Evolutionary conservation across 2,113 vertebrate genomes (phyloP).

Genomic region (Micromys minutus): DNA sequence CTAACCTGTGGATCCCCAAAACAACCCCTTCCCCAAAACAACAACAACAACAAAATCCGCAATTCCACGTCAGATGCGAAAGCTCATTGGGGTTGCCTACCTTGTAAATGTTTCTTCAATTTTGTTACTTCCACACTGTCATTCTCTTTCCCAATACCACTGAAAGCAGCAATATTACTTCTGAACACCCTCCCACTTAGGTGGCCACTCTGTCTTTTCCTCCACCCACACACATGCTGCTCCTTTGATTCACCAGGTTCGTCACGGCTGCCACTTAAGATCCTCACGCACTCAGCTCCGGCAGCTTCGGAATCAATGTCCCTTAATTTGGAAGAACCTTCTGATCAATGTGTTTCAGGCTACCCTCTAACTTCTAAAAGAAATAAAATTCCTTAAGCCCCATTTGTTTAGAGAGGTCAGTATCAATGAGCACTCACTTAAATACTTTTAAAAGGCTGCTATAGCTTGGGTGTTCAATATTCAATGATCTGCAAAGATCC

Average conservation of each 20-base stretch:
- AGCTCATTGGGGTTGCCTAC: not conserved
- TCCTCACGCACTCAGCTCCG: constrained; percentile 31
- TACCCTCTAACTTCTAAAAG: constrained; percentile 44
- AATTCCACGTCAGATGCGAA: not conserved
- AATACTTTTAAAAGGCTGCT: not conserved
- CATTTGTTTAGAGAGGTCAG: constrained; percentile 26
- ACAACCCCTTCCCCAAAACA: not conserved
- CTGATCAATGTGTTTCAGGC: constrained; percentile 39
- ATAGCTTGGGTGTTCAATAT: not conserved
- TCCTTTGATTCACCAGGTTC: not conserved
- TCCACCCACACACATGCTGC: not conserved
- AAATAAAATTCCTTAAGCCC: constrained; percentile 48
- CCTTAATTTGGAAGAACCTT: constrained; percentile 47
- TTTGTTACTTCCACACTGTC: not conserved
- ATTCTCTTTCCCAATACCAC: not conserved
- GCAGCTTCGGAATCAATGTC: constrained; percentile 15
- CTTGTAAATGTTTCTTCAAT: not conserved
- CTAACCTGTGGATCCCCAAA: not conserved
- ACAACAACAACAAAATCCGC: not conserved
- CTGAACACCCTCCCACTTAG: not conserved
- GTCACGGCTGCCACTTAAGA: constrained; percentile 10
- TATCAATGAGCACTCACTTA: not conserved
- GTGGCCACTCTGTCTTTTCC: not conserved
- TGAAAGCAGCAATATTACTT: not conserved
- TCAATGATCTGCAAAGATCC: not conserved